These are phyloP conservation scores for Deilephila elpenor DNA, from an alignment of 2,888 invertebrate species.

Conservation along the genomic window DNA sequence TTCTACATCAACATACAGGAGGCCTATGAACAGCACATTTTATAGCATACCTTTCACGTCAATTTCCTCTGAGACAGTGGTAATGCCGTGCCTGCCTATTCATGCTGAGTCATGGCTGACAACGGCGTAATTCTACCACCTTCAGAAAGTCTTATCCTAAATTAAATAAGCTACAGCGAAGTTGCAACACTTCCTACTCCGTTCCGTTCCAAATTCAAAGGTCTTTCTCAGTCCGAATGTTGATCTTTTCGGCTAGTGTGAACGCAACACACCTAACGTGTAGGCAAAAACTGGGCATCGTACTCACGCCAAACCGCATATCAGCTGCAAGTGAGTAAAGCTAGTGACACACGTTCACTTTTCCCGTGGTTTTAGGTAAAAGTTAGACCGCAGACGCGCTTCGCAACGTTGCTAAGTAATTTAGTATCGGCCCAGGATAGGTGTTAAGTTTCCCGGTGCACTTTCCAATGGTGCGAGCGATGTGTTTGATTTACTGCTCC, in stretches of 20 bases:
- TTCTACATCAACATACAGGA: too few relatives aligned
- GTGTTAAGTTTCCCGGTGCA: slow-evolving; percentile 39
- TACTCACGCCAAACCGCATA: slow-evolving; percentile 58
- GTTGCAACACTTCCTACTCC: too few relatives aligned
- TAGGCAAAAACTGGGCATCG: background rate
- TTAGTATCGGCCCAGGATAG: slow-evolving; percentile 46
- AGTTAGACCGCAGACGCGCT: slow-evolving; percentile 61
- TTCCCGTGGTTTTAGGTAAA: slow-evolving; percentile 63
- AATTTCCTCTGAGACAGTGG: too few relatives aligned
- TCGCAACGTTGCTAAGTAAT: slow-evolving; percentile 52
- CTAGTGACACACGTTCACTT: slow-evolving; percentile 64
- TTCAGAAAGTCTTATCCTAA: too few relatives aligned
- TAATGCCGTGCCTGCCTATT: too few relatives aligned
- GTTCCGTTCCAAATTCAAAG: too few relatives aligned
- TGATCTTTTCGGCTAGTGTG: background rate
- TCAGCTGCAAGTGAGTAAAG: slow-evolving; percentile 66
- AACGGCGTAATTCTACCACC: too few relatives aligned
- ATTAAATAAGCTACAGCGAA: too few relatives aligned
- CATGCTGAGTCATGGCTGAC: too few relatives aligned
- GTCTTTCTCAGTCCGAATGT: background rate
- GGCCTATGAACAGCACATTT: too few relatives aligned
- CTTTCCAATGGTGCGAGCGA: slow-evolving; percentile 36
- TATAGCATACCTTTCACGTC: too few relatives aligned
- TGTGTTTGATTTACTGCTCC: slow-evolving; percentile 29
- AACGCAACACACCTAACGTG: background rate